Evolutionary conservation across 2,113 vertebrate genomes (phyloP).

Genomic region (Aphyosemion australe): DNA sequence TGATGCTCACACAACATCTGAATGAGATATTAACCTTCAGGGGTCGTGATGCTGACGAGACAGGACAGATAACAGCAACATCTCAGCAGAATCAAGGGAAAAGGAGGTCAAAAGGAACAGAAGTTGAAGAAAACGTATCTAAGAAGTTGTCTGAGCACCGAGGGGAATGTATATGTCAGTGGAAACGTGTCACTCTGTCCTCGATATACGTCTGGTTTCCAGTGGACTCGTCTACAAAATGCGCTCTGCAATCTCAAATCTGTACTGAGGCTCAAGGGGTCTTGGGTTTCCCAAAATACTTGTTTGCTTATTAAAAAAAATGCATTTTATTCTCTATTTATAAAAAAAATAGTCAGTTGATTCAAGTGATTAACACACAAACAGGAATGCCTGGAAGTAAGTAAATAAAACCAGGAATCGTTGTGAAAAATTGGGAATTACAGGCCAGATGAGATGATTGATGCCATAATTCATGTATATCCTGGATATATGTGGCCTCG

Average conservation of each 20-base stretch:
- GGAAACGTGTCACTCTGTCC: slow-evolving; percentile 14
- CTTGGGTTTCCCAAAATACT: slow-evolving; percentile 48
- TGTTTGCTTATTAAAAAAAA: slow-evolving; percentile 13
- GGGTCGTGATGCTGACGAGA: slow-evolving; percentile 24
- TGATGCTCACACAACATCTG: slow-evolving; percentile 42
- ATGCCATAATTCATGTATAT: slow-evolving; percentile 4
- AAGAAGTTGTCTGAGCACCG: slow-evolving; percentile 16
- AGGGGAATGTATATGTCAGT: slow-evolving; percentile 41
- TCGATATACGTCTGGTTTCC: background rate
- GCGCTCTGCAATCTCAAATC: slow-evolving; percentile 42
- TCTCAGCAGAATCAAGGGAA: background rate
- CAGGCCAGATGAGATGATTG: background rate
- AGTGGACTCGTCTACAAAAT: slow-evolving; percentile 21
- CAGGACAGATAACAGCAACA: background rate
- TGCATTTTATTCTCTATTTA: slow-evolving; percentile 13
- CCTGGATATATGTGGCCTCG: background rate
- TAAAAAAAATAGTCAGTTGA: background rate
- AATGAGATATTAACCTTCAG: slow-evolving; percentile 27
- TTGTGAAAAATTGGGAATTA: background rate
- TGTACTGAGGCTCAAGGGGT: slow-evolving; percentile 24
- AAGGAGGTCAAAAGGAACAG: slow-evolving; percentile 16
- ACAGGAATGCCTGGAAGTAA: slow-evolving; percentile 9
- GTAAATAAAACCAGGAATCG: background rate
- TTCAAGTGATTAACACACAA: background rate
- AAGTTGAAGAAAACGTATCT: slow-evolving; percentile 3